Base-by-base conservation (phyloP, 2,888 invertebrate species). In the Liopterus haemorrhoidalis region DNA sequence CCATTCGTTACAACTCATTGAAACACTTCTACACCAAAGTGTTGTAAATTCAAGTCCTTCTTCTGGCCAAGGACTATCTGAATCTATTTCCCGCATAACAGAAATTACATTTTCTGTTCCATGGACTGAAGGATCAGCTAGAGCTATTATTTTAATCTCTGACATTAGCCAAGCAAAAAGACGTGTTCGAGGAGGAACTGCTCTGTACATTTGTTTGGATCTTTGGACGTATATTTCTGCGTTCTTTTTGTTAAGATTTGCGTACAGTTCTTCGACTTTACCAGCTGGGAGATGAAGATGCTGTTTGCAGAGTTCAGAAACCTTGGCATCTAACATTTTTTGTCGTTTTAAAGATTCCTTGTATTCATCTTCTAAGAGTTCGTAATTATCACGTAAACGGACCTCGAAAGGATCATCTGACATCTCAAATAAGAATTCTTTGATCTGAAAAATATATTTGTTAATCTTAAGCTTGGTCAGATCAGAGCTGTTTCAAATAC, bases 321-420 rank as follows among this genome's bases (percentile, higher is more conserved):
- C 72, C 73, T 92, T 93, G 14, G 86, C 82, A 58, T 94, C 93
- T 18, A 97, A 73, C 75, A 93, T 84, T 44, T 86, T 82, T 49
- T 86, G 79, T 14, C 97, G 75, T 62, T 93, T 93, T 58, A 91
- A 76, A 60, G 90, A 89, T 65, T 99, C 97, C 57, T 87, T 83
- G 59, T 91, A 92, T 65, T 99, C 97, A 60, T 99, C 97, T 59
- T 92, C 91, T 33, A 95, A 66, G 1, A 97, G 72, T 62, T 95
- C 95, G 65, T 92, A 96, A 66, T 96, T 97, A 58, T 96, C 94
- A 1, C 95, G 79, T 5, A 99, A 71, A 60, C 90, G 91, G 2
- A 96, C 93, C 70, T 99, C 99, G 63, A 99, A 97, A 0, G 96
- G 96, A 76, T 99, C 97, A 63, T 99, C 99, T 53, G 87, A 87